Percentiles rank a stretch among this genome's conserved stretches.
Evolutionary conservation across 2,888 invertebrate genomes (phyloP).

Genomic region (Operophtera brumata): DNA sequence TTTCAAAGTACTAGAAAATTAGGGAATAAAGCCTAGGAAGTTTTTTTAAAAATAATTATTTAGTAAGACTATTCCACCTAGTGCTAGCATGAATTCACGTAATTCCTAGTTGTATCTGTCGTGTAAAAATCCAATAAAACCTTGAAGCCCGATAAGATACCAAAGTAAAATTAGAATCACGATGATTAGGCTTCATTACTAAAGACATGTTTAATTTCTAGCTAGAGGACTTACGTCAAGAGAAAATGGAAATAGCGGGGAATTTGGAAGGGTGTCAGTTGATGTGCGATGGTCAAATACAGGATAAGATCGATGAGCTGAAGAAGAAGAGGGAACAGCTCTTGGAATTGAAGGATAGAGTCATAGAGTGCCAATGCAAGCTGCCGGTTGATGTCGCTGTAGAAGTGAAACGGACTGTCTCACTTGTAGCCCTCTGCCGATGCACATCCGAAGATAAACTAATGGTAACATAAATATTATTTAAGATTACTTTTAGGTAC

Average conservation of each 20-base stretch:
- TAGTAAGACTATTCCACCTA: too few species aligned
- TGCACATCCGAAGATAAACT: conserved; percentile 57
- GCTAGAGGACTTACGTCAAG: conserved; percentile 51
- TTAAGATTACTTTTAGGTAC: too few species aligned
- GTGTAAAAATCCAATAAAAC: neutral
- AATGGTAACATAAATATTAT: conserved; percentile 38
- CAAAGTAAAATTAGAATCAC: neutral
- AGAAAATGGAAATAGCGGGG: conserved; percentile 53
- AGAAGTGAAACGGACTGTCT: conserved; percentile 66
- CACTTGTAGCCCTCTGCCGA: conserved; percentile 62
- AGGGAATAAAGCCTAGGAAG: too few species aligned
- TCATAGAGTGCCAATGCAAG: conserved; percentile 64
- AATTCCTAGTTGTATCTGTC: neutral
- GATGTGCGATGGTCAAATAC: conserved; percentile 53
- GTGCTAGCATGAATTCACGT: too few species aligned
- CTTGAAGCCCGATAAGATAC: neutral
- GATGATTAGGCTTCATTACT: neutral
- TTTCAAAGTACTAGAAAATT: too few species aligned
- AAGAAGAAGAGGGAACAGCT: conserved; percentile 50
- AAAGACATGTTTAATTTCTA: conserved; percentile 30
- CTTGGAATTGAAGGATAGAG: conserved; percentile 45
- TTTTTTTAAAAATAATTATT: too few species aligned
- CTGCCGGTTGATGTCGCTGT: conserved; percentile 54
- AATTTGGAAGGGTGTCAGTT: conserved; percentile 61
- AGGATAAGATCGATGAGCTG: conserved; percentile 47